A percentile compares a stretch with the other conserved stretches of the same genome.
Conservation (phyloP, 2,888 invertebrate species). For the Idaea aversata region DNA sequence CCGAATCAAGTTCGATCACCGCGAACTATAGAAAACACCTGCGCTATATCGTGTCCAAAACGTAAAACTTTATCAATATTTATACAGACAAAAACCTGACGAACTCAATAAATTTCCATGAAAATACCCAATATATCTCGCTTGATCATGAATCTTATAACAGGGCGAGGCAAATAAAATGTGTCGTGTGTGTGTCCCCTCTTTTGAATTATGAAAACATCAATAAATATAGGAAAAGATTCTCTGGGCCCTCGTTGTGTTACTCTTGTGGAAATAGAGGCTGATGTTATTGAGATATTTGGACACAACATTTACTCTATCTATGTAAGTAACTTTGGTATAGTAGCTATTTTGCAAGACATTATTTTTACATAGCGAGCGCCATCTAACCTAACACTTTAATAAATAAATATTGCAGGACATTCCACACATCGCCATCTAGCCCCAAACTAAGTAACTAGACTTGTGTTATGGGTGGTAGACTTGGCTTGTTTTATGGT, state of each 20-base stretch:
- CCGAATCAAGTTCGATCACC: slow-evolving; percentile 5
- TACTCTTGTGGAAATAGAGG: neutral
- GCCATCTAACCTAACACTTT: too few species aligned
- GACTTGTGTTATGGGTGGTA: too few species aligned
- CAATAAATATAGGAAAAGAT: slow-evolving; percentile 65
- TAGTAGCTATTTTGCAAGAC: too few species aligned
- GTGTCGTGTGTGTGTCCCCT: slow-evolving; percentile 51
- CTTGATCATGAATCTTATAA: slow-evolving; percentile 74
- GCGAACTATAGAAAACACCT: slow-evolving; percentile 12
- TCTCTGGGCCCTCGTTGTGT: neutral
- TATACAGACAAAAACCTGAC: slow-evolving; percentile 32
- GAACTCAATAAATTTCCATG: slow-evolving; percentile 36
- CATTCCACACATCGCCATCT: too few species aligned
- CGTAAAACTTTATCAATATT: slow-evolving; percentile 33
- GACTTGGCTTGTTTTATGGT: too few species aligned
- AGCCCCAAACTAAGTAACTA: too few species aligned
- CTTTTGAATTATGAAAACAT: slow-evolving; percentile 72
- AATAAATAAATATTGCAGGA: too few species aligned
- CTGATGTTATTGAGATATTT: neutral
- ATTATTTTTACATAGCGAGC: too few species aligned
- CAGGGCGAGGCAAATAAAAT: slow-evolving; percentile 65
- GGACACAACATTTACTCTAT: neutral
- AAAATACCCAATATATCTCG: slow-evolving; percentile 60
- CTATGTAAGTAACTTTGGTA: too few species aligned
- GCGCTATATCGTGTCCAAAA: slow-evolving; percentile 22